Evolutionary conservation across 2,113 vertebrate genomes (phyloP).

Genomic region (Triplophysa tibetana): DNA sequence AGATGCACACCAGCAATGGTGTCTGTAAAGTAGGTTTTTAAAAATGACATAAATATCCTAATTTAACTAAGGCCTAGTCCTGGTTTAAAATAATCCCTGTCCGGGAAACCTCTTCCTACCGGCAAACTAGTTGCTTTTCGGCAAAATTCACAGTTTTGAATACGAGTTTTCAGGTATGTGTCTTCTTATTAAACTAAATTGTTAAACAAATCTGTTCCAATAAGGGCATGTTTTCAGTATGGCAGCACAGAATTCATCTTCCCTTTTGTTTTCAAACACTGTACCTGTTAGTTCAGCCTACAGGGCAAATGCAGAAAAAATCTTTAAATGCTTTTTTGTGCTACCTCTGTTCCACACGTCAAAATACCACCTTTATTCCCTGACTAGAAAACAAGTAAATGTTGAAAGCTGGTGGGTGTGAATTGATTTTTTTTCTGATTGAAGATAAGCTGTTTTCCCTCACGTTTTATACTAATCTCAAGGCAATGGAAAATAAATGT

Average conservation of each 20-base stretch:
- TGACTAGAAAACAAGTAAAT: background rate
- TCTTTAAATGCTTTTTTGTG: background rate
- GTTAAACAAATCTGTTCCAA: background rate
- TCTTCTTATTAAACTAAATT: background rate
- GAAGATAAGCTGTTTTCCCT: background rate
- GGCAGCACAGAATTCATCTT: background rate
- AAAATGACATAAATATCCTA: too few relatives aligned
- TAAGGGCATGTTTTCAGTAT: background rate
- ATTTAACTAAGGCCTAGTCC: too few relatives aligned
- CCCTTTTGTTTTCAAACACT: background rate
- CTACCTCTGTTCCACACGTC: background rate
- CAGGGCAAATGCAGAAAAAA: background rate
- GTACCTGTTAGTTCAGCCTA: background rate
- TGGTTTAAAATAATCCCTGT: too few relatives aligned
- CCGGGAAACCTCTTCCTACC: too few relatives aligned
- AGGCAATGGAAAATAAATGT: background rate
- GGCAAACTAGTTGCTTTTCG: too few relatives aligned
- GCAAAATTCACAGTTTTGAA: too few relatives aligned
- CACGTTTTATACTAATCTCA: background rate
- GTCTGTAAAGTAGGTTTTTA: too few relatives aligned
- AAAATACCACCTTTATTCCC: background rate
- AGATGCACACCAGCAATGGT: too few relatives aligned
- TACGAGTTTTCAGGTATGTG: background rate
- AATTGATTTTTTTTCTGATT: background rate
- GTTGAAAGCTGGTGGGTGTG: background rate